These are phyloP conservation scores for Trachythela sp. DNA, from an alignment of 64 coral and sea anemone genomes.

Conservation along the genomic window DNA sequence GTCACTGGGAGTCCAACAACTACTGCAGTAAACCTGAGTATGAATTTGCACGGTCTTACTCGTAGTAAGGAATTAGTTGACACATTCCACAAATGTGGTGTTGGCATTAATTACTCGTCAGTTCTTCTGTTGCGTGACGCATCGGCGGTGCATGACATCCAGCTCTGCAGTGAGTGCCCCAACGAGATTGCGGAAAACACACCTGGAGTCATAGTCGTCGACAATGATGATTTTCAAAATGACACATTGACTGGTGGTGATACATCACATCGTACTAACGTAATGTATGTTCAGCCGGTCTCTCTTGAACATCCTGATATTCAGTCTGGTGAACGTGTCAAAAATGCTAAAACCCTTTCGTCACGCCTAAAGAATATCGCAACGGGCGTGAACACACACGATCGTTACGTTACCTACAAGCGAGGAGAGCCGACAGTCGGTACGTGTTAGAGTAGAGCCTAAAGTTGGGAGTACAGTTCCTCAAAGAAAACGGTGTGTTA, in stretches of 20 bases:
- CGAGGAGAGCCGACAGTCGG: background rate
- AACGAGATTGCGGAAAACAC: constrained; percentile 4
- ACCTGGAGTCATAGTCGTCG: background rate
- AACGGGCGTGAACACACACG: background rate
- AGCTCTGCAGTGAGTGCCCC: background rate
- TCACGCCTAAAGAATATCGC: background rate
- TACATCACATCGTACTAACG: background rate
- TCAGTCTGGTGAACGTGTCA: constrained; percentile 1
- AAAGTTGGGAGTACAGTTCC: background rate
- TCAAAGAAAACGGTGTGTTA: background rate
- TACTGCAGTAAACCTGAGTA: background rate
- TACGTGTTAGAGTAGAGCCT: background rate
- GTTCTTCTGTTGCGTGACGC: background rate
- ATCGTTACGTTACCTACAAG: constrained; percentile 3
- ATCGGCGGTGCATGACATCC: background rate
- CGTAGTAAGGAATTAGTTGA: constrained; percentile 12
- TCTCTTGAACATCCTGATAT: background rate
- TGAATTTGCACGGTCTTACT: background rate
- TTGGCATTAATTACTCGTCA: background rate
- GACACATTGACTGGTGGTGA: background rate
- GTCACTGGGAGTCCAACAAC: background rate
- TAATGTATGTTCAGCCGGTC: background rate
- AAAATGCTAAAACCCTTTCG: background rate
- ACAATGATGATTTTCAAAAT: constrained; percentile 28
- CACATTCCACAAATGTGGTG: background rate